Evolutionary conservation across 2,888 invertebrate species (phyloP).

Genomic region (Drosophila trichaetosa): DNA sequence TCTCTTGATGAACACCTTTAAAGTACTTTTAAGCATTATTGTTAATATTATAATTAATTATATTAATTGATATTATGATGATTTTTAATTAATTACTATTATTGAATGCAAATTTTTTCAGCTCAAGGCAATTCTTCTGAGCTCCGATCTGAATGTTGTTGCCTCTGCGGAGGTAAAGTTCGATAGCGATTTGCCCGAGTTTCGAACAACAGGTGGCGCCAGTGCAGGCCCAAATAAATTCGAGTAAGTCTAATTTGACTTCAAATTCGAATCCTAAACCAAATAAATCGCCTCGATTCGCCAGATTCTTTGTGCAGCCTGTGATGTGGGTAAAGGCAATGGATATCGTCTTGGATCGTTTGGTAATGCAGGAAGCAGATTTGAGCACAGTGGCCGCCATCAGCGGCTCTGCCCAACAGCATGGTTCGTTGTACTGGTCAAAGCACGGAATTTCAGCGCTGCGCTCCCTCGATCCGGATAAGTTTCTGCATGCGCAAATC

Average conservation of each 20-base stretch:
- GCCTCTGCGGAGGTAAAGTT: conserved; percentile 94
- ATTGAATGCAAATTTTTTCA: conserved; percentile 85
- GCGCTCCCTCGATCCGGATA: conserved; percentile 88
- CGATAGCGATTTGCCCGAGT: conserved; percentile 97
- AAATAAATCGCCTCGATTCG: conserved; percentile 48
- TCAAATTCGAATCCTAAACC: neutral
- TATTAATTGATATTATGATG: too few relatives aligned
- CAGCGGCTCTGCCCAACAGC: conserved; percentile 98
- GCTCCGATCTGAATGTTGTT: conserved; percentile 89
- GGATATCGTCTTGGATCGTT: conserved; percentile 94
- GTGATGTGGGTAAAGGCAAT: conserved; percentile 98
- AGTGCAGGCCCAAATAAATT: conserved; percentile 85
- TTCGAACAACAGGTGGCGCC: conserved; percentile 88
- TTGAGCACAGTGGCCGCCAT: conserved; percentile 93
- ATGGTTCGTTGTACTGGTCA: conserved; percentile 98
- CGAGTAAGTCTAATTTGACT: conserved; percentile 71
- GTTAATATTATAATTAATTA: neutral
- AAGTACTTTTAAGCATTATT: neutral
- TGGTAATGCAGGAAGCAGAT: conserved; percentile 92
- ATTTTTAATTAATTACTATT: too few relatives aligned
- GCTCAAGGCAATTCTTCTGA: conserved; percentile 95
- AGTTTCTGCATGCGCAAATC: conserved; percentile 93
- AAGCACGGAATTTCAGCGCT: conserved; percentile 89
- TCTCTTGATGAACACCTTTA: neutral
- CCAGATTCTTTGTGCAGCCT: conserved; percentile 91